Percentiles rank a stretch among this genome's conserved stretches.
These are phyloP conservation scores for Octopus bimaculoides DNA, from an alignment of 1,140 invertebrate species.

Conservation along the genomic window DNA sequence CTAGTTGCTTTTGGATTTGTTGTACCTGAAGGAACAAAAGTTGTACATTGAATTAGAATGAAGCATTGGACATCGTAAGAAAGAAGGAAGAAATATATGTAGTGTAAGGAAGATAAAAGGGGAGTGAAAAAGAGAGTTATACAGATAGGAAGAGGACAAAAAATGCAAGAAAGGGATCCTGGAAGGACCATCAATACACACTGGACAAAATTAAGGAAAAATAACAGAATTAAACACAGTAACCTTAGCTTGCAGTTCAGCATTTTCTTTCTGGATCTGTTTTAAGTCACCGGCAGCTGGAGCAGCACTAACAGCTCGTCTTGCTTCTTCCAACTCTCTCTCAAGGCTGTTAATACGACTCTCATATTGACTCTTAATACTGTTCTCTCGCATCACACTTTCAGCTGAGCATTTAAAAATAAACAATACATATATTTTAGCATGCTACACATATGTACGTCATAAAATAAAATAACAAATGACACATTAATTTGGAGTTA, in stretches of 20 bases:
- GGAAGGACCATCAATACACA: background rate
- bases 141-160: no score
- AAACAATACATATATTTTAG: background rate
- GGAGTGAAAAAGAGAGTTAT: no score
- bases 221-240: background rate
- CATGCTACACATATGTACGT: no score
- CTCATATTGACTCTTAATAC: constrained; percentile 73
- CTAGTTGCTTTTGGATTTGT: constrained; percentile 77
- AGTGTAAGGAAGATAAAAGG: background rate
- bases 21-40: constrained; percentile 31
- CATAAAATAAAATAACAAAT: no score
- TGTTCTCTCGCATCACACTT: constrained; percentile 55
- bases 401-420: constrained; percentile 26
- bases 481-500: no score
- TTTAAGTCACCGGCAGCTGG: constrained; percentile 18
- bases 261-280: constrained; percentile 61
- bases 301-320: constrained; percentile 49
- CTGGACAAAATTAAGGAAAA: background rate
- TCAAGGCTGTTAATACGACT: constrained; percentile 69
- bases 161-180: no score
- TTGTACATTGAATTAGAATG: no score
- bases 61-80: no score
- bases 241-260: constrained; percentile 67
- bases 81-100: background rate
- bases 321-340: constrained; percentile 70